Percentiles rank a stretch among this genome's conserved stretches.
These are phyloP conservation scores for Rotaria socialis DNA, from an alignment of 2,888 invertebrate genomes.

Conservation along the genomic window DNA sequence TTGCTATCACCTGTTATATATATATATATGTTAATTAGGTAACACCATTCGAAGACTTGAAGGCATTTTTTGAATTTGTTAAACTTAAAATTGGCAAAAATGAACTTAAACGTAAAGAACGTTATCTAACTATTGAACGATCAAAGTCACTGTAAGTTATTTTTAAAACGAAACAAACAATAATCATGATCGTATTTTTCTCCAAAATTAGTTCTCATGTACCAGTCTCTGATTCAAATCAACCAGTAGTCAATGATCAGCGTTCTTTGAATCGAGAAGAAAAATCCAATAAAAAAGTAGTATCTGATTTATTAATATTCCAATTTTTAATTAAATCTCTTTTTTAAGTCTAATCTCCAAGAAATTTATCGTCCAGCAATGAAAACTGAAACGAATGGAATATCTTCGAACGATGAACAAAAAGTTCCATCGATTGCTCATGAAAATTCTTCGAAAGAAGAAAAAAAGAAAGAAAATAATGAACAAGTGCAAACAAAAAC, in stretches of 20 bases:
- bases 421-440: background rate
- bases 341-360: background rate
- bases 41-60: conserved; percentile 32
- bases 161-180: background rate
- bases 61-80: conserved; percentile 30
- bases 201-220: background rate
- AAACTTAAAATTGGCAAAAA: conserved; percentile 23
- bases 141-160: conserved; percentile 22
- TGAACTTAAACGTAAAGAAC: conserved; percentile 30
- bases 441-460: background rate
- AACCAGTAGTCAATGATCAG: background rate
- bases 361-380: background rate
- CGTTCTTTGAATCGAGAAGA: background rate
- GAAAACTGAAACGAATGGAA: background rate
- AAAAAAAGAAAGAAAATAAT: background rate
- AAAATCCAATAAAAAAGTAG: background rate
- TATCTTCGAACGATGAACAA: background rate
- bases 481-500: background rate
- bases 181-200: background rate
- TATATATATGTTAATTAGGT: background rate
- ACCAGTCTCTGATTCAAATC: background rate
- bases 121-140: conserved; percentile 24
- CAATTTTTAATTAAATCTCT: background rate
- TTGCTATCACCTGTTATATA: too few species aligned
- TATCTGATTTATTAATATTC: background rate